These are phyloP conservation scores for Perognathus longimembris DNA, from an alignment of 2,113 vertebrate genomes.

Conservation along the genomic window DNA sequence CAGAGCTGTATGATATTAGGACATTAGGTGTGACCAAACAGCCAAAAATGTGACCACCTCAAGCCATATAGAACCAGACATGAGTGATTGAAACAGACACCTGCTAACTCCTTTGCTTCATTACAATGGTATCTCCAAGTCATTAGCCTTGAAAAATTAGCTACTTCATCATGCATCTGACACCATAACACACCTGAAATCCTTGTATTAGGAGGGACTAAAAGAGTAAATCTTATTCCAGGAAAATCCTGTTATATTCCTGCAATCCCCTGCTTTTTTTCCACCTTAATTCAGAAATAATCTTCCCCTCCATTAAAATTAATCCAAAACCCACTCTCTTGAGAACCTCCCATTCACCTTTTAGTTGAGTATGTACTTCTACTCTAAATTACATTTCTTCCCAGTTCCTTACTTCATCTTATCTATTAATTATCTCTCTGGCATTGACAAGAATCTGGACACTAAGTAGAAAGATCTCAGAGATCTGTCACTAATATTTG, in stretches of 20 bases:
- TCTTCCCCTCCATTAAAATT: not conserved
- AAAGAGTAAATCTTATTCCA: not conserved
- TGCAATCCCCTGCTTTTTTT: not conserved
- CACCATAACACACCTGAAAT: no score
- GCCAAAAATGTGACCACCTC: not conserved
- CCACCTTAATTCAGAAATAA: not conserved
- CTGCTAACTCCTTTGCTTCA: not conserved
- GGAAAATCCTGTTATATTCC: no score
- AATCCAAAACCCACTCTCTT: not conserved
- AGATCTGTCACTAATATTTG: not conserved
- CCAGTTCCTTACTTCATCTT: not conserved
- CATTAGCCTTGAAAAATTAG: not conserved
- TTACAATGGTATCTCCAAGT: not conserved
- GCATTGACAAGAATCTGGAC: not conserved
- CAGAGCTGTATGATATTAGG: not conserved
- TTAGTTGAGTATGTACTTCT: not conserved
- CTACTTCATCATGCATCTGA: not conserved
- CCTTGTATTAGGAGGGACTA: not conserved
- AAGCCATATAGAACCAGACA: not conserved
- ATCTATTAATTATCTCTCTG: not conserved
- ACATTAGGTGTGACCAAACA: not conserved
- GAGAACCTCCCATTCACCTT: not conserved
- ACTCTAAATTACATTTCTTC: no score
- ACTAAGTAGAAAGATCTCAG: not conserved
- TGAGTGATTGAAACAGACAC: no score